Evolutionary conservation across 2,113 vertebrate species (phyloP), one percentile per base, ranked within the genome.

Genomic region (Nothoprocta pentlandii): DNA sequence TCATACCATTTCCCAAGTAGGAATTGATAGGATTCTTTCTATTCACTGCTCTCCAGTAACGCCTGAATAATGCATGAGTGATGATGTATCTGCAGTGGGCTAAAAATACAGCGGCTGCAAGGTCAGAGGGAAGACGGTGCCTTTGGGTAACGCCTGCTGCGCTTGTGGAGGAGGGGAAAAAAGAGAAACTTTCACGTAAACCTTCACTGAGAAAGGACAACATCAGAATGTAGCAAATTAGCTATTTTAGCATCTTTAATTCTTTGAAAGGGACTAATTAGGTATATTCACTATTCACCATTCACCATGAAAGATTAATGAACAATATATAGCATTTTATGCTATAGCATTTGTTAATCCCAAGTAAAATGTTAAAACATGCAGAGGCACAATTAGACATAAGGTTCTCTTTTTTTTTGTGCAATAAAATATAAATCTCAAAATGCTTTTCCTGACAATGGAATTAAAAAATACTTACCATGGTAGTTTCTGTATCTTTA

Each of bases 1-100:
- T 85, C 49, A 54, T 85, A 36, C 46, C 10, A 51, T 92, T 94
- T 88, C n/a, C 30, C 34, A 84, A 59, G 41, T 28, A 75, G 42
- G 41, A 88, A 78, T 88, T 83, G 70, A 51, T 51, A 77, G 42
- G 28, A 21, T 67, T 89, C 17, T 56, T 70, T 76, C 80, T 34
- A 63, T 77, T 80, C 56, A 46, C 9, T 62, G 68, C 36, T 81
- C 51, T 71, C 49, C 69, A 87, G n/a, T 70, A 61, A 89, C 22
- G 8, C 17, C 59, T 82, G 41, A 94, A 82, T 92, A 89, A 95
- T 82, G 81, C 68, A 94, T 61, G 16, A 89, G 41, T 34, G 34
- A 86, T 66, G 82, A 80, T 26, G 13, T 77, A 62, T 49, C 59
- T 85, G 25, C 49, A 71, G 26, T 77, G 49, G 36, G 76, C 62